Evolutionary conservation across 1,140 invertebrate species (phyloP).

Genomic region (Drosophila aff.): DNA sequence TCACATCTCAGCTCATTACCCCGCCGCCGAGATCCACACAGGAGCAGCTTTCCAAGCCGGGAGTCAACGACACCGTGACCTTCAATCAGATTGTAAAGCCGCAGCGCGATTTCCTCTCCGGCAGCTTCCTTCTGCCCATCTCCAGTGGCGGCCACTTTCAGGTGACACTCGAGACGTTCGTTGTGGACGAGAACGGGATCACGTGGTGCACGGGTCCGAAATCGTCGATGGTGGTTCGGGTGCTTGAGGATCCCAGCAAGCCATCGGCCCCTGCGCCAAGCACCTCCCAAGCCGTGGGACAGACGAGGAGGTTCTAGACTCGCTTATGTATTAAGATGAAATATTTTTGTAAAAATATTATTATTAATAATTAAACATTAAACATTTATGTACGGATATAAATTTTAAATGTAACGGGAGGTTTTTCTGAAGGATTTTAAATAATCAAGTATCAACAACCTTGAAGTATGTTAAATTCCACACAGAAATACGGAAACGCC

Average conservation of each 20-base stretch:
- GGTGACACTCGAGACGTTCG: slow-evolving; percentile 82
- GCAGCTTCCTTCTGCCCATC: slow-evolving; percentile 89
- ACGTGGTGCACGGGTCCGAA: slow-evolving; percentile 83
- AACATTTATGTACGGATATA: no score
- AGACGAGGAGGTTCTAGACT: slow-evolving; percentile 68
- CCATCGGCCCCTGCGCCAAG: slow-evolving; percentile 58
- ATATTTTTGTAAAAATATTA: slow-evolving; percentile 8
- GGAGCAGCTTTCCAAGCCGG: slow-evolving; percentile 84
- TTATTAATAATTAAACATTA: slow-evolving; percentile 15
- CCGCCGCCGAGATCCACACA: slow-evolving; percentile 85
- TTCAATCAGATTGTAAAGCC: slow-evolving; percentile 89
- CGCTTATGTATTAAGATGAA: not conserved
- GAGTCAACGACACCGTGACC: slow-evolving; percentile 85
- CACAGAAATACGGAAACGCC: not conserved
- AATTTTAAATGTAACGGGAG: not conserved
- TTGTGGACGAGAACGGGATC: slow-evolving; percentile 82
- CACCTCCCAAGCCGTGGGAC: slow-evolving; percentile 62
- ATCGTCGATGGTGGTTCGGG: slow-evolving; percentile 81
- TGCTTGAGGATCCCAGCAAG: slow-evolving; percentile 82
- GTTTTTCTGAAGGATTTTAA: not conserved
- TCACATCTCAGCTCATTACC: slow-evolving; percentile 88
- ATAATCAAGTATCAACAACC: not conserved
- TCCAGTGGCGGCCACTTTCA: slow-evolving; percentile 84
- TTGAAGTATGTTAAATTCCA: not conserved
- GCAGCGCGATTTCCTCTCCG: slow-evolving; percentile 92